Evolutionary conservation across 2,113 vertebrate genomes (phyloP), one percentile per base, ranked within the genome.

Genomic region (Gymnogyps californianus): DNA sequence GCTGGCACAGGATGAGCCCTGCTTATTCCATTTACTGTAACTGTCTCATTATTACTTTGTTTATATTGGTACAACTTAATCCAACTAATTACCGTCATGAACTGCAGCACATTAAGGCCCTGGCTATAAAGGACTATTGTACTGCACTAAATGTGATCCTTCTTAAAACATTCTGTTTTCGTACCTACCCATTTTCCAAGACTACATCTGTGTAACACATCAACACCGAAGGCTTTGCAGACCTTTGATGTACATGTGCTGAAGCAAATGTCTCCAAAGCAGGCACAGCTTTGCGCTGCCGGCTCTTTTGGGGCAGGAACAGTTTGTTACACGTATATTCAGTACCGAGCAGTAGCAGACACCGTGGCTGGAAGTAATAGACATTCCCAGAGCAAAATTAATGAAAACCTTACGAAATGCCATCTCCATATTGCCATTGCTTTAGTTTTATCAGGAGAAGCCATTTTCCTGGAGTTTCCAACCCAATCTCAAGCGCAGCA

Each of bases 11-110:
- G 81, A 65, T 0, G 0, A 75, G 81, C 25, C 8, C 82, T 21
- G 49, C 58, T 88, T 47, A 17, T 59, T 88, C 74, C 54, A 38
- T 69, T 87, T 42, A 36, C 81, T 64, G 36, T 11, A 87, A 64
- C 75, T 21, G 32, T 52, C 95, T 80, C 78, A 10, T 87, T 54
- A 87, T 65, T 69, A 57, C 84, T 65, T 57, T 62, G 89, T 51
- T 96, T 92, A 44, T 47, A 59, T 64, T 47, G 16, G 70, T 72
- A 81, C 74, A 65, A 82, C 77, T 89, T 93, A 91, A 93, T 91
- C 81, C 89, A 94, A 10, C 89, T 91, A 91, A 96, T 96, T 91
- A 52, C 83, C 69, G 10, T 19, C 69, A 4, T 6, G n/a, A 81
- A 29, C 87, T 26, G 22, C 77, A 65, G 65, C 74, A 47, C 69